phyloP scores from a whole-genome alignment of 2,113 vertebrate genomes.

The Rhinoderma darwinii region DNA sequence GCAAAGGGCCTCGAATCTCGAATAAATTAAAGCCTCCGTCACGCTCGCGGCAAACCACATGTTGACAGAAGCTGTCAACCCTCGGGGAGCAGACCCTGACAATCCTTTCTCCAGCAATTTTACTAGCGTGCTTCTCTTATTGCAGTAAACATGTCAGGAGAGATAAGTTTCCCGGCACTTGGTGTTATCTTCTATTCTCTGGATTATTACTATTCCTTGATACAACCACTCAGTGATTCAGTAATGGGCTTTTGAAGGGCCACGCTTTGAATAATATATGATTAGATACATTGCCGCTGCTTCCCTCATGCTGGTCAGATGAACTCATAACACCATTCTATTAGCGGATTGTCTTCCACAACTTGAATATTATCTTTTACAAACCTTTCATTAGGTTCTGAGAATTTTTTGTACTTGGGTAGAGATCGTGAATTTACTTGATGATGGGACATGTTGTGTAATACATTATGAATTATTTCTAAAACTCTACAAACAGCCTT shows the following conservation, averaged over 20 bases:
- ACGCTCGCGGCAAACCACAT: constrained; percentile 23
- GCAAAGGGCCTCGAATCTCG: neutral
- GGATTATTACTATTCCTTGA: constrained; percentile 19
- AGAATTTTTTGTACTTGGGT: neutral
- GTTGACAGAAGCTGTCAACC: constrained; percentile 49
- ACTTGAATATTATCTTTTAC: neutral
- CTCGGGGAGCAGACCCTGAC: neutral
- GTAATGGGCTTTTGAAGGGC: constrained; percentile 5
- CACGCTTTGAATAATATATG: neutral
- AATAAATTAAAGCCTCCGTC: constrained; percentile 48
- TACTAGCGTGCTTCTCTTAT: neutral
- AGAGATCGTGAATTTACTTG: neutral
- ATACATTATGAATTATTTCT: neutral
- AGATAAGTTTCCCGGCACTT: constrained; percentile 14
- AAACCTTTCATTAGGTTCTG: too few relatives aligned
- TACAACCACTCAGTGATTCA: neutral
- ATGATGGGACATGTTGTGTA: neutral
- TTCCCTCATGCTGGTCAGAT: neutral
- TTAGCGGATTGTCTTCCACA: too few relatives aligned
- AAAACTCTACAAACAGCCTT: neutral
- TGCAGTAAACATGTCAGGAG: constrained; percentile 32
- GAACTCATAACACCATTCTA: neutral
- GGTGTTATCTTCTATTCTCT: neutral
- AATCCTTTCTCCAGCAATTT: neutral
- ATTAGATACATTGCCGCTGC: neutral